Conservation (phyloP, 2,113 vertebrate genomes). For the Rhinolophus ferrumequinum region DNA sequence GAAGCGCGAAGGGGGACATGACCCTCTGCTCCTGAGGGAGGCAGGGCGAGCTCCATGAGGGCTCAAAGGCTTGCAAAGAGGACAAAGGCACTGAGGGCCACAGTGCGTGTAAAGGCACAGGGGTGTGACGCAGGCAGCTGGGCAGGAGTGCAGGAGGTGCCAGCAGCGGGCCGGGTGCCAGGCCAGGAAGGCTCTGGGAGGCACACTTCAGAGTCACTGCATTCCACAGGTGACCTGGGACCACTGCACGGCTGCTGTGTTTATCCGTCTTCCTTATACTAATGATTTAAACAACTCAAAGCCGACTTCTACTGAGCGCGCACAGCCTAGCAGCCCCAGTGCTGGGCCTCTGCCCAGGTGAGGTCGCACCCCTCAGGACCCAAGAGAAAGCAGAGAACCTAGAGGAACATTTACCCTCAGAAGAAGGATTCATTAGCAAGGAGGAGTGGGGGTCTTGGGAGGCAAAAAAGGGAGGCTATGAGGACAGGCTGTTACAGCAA, state of each 20-base stretch:
- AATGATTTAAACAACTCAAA: not conserved
- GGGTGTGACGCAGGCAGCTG: not conserved
- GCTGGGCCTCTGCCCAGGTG: not conserved
- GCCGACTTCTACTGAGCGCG: not conserved
- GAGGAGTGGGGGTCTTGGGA: not conserved
- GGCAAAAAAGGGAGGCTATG: not conserved
- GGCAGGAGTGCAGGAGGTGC: not conserved
- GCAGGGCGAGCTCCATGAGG: accelerated
- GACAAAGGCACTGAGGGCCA: not conserved
- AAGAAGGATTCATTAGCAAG: not conserved
- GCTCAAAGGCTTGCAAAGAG: not conserved
- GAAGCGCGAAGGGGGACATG: not conserved
- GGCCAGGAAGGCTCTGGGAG: not conserved
- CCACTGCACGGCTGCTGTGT: not conserved
- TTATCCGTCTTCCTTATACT: not conserved
- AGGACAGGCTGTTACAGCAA: not conserved
- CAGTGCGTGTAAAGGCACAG: not conserved
- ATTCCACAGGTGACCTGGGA: not conserved
- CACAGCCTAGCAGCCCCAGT: not conserved
- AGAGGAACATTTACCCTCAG: not conserved
- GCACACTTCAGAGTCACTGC: not conserved
- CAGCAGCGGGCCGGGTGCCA: accelerated
- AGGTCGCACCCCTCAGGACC: not conserved
- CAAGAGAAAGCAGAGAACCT: not conserved
- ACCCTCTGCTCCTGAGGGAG: not conserved